These are phyloP conservation scores for Chrysaora quinquecirrha DNA, from an alignment of 30 jellyfish, hydroid and myxozoan genomes.

Conservation along the genomic window DNA sequence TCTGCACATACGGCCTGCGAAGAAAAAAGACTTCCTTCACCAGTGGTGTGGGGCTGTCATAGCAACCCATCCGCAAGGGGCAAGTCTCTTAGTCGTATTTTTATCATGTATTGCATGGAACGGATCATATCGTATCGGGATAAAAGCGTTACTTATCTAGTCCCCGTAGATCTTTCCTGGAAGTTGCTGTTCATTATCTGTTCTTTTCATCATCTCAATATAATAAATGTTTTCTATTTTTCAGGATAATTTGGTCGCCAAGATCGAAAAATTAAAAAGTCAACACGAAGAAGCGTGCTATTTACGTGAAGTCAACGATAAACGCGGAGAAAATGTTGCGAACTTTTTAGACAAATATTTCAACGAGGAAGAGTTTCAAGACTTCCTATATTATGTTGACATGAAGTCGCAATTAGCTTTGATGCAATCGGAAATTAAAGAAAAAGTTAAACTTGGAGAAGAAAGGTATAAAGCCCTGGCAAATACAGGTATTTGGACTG, in stretches of 20 bases:
- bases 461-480: conserved; percentile 89
- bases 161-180: too few relatives aligned
- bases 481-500: conserved; percentile 60
- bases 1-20: too few relatives aligned
- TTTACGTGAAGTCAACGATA: conserved; percentile 92
- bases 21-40: too few relatives aligned
- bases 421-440: conserved; percentile 97
- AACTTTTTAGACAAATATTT: conserved; percentile 85
- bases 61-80: too few relatives aligned
- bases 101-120: too few relatives aligned
- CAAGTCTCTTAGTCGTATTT: too few relatives aligned
- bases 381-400: conserved; percentile 91
- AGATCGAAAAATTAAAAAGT: conserved; percentile 84
- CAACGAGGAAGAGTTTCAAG: conserved; percentile 91
- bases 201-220: background rate
- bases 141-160: too few relatives aligned
- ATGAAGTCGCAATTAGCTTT: conserved; percentile 96
- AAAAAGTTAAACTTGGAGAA: conserved; percentile 95
- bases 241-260: conserved; percentile 78
- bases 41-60: too few relatives aligned
- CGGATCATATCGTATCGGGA: too few relatives aligned
- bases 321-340: conserved; percentile 98
- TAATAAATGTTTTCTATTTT: too few relatives aligned
- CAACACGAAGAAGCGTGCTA: conserved; percentile 98
- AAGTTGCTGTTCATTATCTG: too few relatives aligned